phyloP scores from a whole-genome alignment of 2,888 invertebrate species.

The Tromatobia lineatoria region DNA sequence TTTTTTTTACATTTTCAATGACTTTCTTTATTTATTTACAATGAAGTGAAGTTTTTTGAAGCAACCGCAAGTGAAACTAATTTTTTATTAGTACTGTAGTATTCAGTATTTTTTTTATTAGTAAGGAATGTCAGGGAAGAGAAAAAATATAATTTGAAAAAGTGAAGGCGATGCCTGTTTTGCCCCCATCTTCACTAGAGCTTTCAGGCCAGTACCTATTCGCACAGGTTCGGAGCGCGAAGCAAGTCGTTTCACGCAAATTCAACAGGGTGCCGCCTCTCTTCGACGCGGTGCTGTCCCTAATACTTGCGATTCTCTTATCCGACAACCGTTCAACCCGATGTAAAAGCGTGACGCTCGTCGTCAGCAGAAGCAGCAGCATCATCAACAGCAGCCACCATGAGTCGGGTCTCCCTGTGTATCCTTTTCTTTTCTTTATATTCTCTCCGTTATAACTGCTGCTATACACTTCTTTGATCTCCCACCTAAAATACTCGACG shows the following conservation, averaged over 20 bases:
- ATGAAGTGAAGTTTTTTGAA: too few species aligned
- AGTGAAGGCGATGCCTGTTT: too few species aligned
- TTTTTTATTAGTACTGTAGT: too few species aligned
- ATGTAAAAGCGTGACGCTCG: constrained; percentile 80
- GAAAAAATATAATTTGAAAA: too few species aligned
- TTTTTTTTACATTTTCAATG: too few species aligned
- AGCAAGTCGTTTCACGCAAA: constrained; percentile 82
- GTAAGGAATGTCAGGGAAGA: neutral
- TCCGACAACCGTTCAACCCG: constrained; percentile 73
- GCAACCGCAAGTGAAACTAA: too few species aligned
- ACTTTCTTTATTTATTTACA: too few species aligned
- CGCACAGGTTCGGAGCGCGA: constrained; percentile 41
- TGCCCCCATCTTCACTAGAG: neutral
- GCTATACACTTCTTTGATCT: constrained; percentile 67
- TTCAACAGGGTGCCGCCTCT: constrained; percentile 77
- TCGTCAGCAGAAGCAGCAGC: constrained; percentile 61
- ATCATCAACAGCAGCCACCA: constrained; percentile 15
- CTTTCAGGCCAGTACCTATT: constrained; percentile 28
- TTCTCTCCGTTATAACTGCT: constrained; percentile 25
- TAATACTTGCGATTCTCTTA: constrained; percentile 65
- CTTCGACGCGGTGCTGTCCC: constrained; percentile 68
- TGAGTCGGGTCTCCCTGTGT: constrained; percentile 45
- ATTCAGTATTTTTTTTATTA: too few species aligned
- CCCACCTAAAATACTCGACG: constrained; percentile 55
- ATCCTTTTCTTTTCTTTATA: constrained; percentile 21